Evolutionary conservation across 1,140 invertebrate genomes (phyloP), one percentile per base, ranked within the genome.

Genomic region (Bombus waltoni): DNA sequence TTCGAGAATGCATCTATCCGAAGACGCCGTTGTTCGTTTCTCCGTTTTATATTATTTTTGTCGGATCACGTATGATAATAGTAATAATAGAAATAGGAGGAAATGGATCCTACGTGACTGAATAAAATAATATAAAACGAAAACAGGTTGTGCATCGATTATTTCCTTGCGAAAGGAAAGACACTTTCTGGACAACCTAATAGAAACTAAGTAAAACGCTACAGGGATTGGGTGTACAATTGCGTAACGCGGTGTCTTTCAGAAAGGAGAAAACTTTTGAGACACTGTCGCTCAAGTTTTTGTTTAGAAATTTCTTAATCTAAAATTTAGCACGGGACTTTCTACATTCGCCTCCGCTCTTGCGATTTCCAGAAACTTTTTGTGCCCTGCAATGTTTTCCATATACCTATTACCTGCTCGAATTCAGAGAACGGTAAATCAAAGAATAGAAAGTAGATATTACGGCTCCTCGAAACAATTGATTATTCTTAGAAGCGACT

Each of bases 391-490:
- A 70, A 84, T 80, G 77, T 88, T 81, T 81, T 77, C 66, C 74
- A 79, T 80, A 66, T 84, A 8, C 47, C 47, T 53, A 53, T 53
- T 53, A 53, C 18, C 47, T 53, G 66, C 73, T 62, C 65, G 53
- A 70, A 77, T 88, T 88, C 83, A 80, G 38, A 68, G 87, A 83
- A 88, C 72, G 47, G 68, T 62, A 83, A 77, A 42, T 62, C 65
- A 40, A 22, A 57, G 88, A 89, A 89, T 89, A 89, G 87, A 89
- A 89, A 89, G 88, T 88, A 82, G 87, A 86, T 83, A 65, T 72
- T 82, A 81, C 81, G 75, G 74, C 82, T 86, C 42, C 87, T 66
- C 57, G 53, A 78, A 81, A 79, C 87, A 82, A 79, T 88, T 53
- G 57, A n/a, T 53, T 22, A 53, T 53, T 53, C 47, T 53, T 8